Percentiles rank a stretch among this genome's conserved stretches.
These are phyloP conservation scores for Elephantulus edwardii DNA, from an alignment of 2,113 vertebrate species.

Conservation along the genomic window DNA sequence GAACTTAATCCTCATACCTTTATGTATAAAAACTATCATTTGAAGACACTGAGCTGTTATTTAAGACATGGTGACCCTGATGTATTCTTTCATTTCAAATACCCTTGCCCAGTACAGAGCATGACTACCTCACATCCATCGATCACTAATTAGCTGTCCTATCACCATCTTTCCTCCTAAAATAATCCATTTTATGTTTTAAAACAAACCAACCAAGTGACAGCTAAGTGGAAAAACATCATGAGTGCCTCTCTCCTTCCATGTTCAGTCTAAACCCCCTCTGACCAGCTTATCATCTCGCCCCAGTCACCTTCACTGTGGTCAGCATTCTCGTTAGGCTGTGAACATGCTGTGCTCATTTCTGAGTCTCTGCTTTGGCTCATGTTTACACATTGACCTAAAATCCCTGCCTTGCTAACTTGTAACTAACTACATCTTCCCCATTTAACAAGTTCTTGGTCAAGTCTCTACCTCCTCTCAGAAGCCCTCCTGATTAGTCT, in stretches of 20 bases:
- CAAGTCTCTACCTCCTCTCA: not conserved
- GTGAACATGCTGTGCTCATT: slow-evolving; percentile 68
- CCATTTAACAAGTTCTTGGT: not conserved
- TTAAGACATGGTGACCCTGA: not conserved
- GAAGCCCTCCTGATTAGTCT: slow-evolving; percentile 22
- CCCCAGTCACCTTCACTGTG: slow-evolving; percentile 57
- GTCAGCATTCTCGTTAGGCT: slow-evolving; percentile 60
- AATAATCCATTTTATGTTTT: not conserved
- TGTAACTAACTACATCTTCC: slow-evolving; percentile 61
- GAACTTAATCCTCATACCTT: not conserved
- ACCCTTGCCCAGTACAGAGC: not conserved
- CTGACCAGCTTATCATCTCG: not conserved
- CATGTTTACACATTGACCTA: slow-evolving; percentile 49
- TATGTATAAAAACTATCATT: not conserved
- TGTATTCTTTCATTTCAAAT: not conserved
- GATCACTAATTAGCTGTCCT: not conserved
- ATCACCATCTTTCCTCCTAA: not conserved
- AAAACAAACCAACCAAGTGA: not conserved
- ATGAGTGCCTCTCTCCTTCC: not conserved
- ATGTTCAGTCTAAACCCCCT: not conserved
- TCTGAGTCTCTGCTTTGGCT: slow-evolving; percentile 58
- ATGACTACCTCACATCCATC: not conserved
- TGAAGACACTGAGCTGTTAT: not conserved
- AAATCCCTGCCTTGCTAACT: slow-evolving; percentile 67
- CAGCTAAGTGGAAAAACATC: not conserved